Conservation (phyloP, 2,113 vertebrate species). For the Cyanoderma ruficeps region DNA sequence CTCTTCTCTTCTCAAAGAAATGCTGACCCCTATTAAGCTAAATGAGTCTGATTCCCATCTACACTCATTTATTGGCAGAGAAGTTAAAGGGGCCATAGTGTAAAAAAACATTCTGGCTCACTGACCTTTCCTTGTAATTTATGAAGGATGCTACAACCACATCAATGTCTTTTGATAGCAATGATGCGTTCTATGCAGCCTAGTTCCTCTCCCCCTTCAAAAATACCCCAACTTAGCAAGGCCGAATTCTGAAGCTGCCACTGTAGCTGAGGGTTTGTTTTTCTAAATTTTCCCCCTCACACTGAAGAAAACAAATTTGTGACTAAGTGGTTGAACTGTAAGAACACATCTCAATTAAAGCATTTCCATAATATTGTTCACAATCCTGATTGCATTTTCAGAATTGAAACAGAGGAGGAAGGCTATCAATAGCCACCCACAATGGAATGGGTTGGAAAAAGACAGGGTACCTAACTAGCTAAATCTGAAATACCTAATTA, state of each 20-base stretch:
- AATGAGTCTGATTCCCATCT: background rate
- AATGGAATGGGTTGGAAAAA: background rate
- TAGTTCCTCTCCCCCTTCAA: background rate
- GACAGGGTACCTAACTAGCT: background rate
- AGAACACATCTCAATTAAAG: background rate
- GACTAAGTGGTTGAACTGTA: background rate
- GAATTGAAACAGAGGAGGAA: background rate
- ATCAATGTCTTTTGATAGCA: background rate
- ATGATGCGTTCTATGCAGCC: background rate
- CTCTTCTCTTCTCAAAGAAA: background rate
- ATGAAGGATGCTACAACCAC: background rate
- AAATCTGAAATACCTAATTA: background rate
- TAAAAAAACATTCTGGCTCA: background rate
- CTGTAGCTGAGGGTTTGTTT: background rate
- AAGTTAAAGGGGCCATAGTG: background rate
- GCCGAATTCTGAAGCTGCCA: background rate
- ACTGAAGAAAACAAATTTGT: background rate
- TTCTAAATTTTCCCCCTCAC: background rate
- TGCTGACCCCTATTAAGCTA: background rate
- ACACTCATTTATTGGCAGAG: background rate
- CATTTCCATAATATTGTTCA: background rate
- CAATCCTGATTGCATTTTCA: background rate
- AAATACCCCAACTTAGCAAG: background rate
- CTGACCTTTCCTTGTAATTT: background rate
- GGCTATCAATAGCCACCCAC: background rate